A percentile compares a stretch with the other conserved stretches of the same genome.
Conservation (phyloP, 92 coral and sea anemone genomes). For the Porites rus region DNA sequence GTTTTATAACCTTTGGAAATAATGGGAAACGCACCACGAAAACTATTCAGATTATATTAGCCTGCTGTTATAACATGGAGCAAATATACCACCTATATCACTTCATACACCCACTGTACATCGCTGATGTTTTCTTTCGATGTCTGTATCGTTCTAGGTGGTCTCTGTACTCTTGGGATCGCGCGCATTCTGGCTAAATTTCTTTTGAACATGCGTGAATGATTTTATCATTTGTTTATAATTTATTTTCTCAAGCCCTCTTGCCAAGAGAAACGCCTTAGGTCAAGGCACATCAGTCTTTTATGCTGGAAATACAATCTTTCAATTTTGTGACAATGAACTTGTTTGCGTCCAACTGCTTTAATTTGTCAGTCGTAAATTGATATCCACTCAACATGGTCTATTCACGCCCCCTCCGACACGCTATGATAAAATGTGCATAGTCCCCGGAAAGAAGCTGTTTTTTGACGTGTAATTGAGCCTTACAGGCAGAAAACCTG, state of each 20-base stretch:
- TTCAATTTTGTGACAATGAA: conserved; percentile 37
- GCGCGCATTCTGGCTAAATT: neutral
- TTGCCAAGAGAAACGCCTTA: neutral
- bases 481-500: neutral
- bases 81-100: neutral
- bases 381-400: conserved; percentile 37
- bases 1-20: neutral
- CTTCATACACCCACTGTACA: too few relatives aligned
- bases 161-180: neutral
- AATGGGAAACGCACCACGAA: neutral
- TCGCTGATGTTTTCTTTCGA: neutral
- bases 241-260: neutral
- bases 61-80: neutral
- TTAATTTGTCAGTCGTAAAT: conserved; percentile 38
- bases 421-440: conserved; percentile 10
- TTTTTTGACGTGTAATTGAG: neutral
- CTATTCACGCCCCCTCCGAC: conserved; percentile 28
- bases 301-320: conserved; percentile 23
- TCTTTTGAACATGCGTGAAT: neutral
- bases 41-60: neutral
- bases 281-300: conserved; percentile 1
- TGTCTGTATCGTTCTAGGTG: conserved; percentile 14
- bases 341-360: conserved; percentile 48
- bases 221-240: neutral
- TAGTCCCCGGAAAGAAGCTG: conserved; percentile 31